These are phyloP conservation scores for Idaea biselata DNA, from an alignment of 2,888 invertebrate species.

Conservation along the genomic window DNA sequence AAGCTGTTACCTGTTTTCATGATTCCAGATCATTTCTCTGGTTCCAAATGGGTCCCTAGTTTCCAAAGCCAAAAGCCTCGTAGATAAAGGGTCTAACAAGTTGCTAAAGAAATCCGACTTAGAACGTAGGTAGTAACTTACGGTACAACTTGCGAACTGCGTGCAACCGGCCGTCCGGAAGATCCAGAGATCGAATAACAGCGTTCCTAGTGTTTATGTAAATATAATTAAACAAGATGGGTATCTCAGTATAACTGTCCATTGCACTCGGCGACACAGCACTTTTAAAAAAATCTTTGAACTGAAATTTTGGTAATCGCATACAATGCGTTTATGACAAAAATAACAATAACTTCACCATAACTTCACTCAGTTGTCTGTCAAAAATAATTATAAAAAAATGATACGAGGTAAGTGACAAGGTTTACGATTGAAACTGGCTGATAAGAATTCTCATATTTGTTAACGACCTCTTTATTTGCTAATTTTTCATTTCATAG, in stretches of 20 bases:
- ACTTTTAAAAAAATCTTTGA: slow-evolving; percentile 5
- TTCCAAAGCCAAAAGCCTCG: too few species aligned
- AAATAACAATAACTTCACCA: background rate
- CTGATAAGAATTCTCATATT: background rate
- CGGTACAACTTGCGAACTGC: slow-evolving; percentile 43
- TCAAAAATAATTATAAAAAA: background rate
- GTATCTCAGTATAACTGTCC: slow-evolving; percentile 31
- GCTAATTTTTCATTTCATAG: slow-evolving; percentile 23
- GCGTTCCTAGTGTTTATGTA: slow-evolving; percentile 55
- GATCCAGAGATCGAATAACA: slow-evolving; percentile 60
- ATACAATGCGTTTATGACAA: background rate
- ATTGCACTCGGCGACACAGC: slow-evolving; percentile 32
- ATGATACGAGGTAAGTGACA: background rate
- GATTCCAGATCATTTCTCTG: too few species aligned
- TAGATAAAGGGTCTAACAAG: background rate
- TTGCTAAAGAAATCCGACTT: background rate
- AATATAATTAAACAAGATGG: slow-evolving; percentile 39
- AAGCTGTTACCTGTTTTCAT: too few species aligned
- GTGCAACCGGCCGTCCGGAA: slow-evolving; percentile 54
- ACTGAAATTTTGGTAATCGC: slow-evolving; percentile 4
- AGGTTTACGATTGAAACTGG: background rate
- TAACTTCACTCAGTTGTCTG: background rate
- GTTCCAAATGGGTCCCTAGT: too few species aligned
- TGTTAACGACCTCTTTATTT: slow-evolving; percentile 1
- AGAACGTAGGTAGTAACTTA: slow-evolving; percentile 26